A percentile compares a stretch with the other conserved stretches of the same genome.
phyloP scores from a whole-genome alignment of 92 coral and sea anemone species.

The Parazoanthus atlanticus region DNA sequence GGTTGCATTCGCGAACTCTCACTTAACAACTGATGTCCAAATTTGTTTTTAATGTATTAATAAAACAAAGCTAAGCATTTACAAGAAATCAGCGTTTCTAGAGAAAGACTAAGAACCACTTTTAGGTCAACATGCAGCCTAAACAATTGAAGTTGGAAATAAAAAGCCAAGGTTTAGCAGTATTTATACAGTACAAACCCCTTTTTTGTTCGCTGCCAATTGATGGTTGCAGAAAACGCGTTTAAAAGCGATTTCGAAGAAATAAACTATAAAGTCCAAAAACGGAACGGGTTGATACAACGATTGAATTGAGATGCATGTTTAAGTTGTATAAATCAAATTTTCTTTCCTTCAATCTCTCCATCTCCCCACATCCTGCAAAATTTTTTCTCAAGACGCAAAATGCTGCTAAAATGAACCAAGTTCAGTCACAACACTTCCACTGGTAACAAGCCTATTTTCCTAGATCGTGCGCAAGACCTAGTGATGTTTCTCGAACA shows the following conservation, averaged over 20 bases:
- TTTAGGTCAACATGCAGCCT: neutral
- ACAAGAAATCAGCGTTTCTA: conserved; percentile 3
- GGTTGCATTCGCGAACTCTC: neutral
- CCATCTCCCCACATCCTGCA: neutral
- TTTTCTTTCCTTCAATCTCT: no score
- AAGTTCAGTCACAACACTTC: no score
- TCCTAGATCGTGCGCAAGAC: neutral
- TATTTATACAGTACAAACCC: neutral
- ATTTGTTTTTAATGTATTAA: conserved; percentile 29
- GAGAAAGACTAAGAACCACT: neutral
- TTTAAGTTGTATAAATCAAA: neutral
- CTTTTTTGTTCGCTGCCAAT: neutral
- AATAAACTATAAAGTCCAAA: neutral
- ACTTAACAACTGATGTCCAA: conserved; percentile 35
- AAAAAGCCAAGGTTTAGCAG: neutral
- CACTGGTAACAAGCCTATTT: neutral
- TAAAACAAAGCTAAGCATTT: conserved; percentile 20
- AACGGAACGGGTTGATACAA: neutral
- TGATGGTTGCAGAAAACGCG: neutral
- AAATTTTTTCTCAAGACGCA: neutral
- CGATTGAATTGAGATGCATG: neutral
- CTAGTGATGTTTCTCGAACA: neutral
- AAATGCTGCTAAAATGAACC: no score
- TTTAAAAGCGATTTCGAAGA: neutral
- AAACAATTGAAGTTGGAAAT: neutral